Evolutionary conservation across 2,113 vertebrate species (phyloP).

Genomic region (Protobothrops mucrosquamatus): DNA sequence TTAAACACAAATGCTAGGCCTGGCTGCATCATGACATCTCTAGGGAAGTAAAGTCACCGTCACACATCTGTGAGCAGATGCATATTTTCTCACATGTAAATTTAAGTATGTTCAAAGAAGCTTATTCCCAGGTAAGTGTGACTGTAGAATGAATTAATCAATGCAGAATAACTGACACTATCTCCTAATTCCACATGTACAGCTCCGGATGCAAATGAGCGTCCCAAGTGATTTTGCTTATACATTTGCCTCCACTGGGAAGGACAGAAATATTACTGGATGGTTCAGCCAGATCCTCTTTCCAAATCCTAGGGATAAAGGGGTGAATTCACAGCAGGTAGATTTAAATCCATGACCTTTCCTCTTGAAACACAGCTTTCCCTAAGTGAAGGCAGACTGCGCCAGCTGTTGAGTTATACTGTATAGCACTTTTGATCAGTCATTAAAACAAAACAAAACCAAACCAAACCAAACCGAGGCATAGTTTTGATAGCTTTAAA

Average conservation of each 20-base stretch:
- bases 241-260: neutral
- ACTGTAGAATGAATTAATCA: neutral
- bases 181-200: neutral
- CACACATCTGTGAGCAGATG: neutral
- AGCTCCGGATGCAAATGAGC: neutral
- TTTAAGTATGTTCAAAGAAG: neutral
- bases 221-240: neutral
- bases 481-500: neutral
- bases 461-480: neutral
- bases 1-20: neutral
- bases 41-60: neutral
- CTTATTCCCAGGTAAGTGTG: neutral
- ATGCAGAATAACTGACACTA: neutral
- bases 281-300: neutral
- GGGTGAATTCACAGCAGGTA: constrained; percentile 2
- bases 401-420: too few relatives aligned
- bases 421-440: neutral
- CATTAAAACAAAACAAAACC: neutral
- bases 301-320: neutral
- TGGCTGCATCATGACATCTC: neutral
- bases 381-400: too few relatives aligned
- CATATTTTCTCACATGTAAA: neutral
- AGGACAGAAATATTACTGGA: neutral
- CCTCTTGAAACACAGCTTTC: neutral
- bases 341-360: neutral